Percentiles rank a stretch among this genome's conserved stretches.
Conservation (phyloP, 2,797 vertebrate species). For the Gallinago stenura region DNA sequence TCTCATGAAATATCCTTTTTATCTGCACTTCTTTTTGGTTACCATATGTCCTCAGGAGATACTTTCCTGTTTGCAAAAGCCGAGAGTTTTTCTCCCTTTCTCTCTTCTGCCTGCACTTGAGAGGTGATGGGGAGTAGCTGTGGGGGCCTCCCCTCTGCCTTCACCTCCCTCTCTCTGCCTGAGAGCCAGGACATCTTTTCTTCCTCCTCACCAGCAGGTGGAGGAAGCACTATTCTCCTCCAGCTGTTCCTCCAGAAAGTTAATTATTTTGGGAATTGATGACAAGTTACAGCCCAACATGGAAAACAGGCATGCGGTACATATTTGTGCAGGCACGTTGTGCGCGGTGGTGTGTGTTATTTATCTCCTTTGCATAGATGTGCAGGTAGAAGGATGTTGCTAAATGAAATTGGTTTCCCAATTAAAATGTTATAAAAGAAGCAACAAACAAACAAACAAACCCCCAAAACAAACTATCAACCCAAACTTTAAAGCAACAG, state of each 20-base stretch:
- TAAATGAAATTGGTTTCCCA: background rate
- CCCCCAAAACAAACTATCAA: too few species aligned
- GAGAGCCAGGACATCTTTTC: slow-evolving; percentile 3
- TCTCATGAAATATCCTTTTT: background rate
- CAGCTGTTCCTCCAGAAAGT: background rate
- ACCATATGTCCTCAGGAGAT: background rate
- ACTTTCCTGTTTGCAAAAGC: background rate
- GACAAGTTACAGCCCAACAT: slow-evolving; percentile 39
- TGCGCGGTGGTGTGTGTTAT: background rate
- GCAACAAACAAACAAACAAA: background rate
- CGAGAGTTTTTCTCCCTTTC: background rate
- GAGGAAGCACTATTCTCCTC: slow-evolving; percentile 67
- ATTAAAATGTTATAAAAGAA: background rate
- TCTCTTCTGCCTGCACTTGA: background rate
- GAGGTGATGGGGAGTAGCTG: background rate
- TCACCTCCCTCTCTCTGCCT: background rate
- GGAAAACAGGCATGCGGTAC: background rate
- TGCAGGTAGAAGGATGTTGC: background rate
- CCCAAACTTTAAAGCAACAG: background rate
- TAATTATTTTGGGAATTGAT: slow-evolving; percentile 47
- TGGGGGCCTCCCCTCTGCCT: background rate
- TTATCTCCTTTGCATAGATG: background rate
- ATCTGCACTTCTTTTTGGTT: background rate
- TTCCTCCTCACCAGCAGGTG: slow-evolving; percentile 69
- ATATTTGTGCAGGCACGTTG: background rate